A percentile compares a stretch with the other conserved stretches of the same genome.
Conservation (phyloP, 2,888 invertebrate genomes). For the Lasioglossum morio region DNA sequence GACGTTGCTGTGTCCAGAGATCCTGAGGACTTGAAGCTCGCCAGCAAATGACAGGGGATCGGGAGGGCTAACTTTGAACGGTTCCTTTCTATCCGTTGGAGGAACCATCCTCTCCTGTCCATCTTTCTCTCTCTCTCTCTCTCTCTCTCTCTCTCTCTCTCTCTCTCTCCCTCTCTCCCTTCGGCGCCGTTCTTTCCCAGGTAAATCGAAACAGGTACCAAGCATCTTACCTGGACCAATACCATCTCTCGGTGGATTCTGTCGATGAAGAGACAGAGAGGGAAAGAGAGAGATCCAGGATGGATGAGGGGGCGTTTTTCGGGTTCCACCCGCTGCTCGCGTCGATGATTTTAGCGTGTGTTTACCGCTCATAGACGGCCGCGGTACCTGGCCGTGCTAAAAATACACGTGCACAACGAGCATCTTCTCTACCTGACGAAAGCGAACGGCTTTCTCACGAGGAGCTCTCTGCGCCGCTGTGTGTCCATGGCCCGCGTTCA, state of each 20-base stretch:
- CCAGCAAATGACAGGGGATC: slow-evolving; percentile 70
- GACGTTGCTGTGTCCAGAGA: slow-evolving; percentile 42
- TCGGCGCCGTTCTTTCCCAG: slow-evolving; percentile 50
- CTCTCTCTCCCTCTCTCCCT: neutral
- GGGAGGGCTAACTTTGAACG: slow-evolving; percentile 48
- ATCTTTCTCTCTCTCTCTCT: neutral
- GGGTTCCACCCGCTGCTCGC: slow-evolving; percentile 55
- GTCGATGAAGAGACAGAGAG: slow-evolving; percentile 36
- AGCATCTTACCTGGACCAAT: slow-evolving; percentile 45
- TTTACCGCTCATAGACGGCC: slow-evolving; percentile 54
- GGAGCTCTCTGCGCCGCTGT: neutral
- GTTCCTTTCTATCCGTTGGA: slow-evolving; percentile 47
- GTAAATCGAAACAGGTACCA: slow-evolving; percentile 72
- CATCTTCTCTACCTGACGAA: slow-evolving; percentile 42
- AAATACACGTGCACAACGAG: slow-evolving; percentile 39
- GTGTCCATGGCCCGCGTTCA: slow-evolving; percentile 38
- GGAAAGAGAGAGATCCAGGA: slow-evolving; percentile 35
- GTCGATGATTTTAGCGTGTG: slow-evolving; percentile 53
- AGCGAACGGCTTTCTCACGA: slow-evolving; percentile 48
- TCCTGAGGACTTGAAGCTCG: slow-evolving; percentile 63
- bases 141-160: neutral
- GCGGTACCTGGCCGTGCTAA: slow-evolving; percentile 50
- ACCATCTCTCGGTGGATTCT: slow-evolving; percentile 32
- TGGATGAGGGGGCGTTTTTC: slow-evolving; percentile 69
- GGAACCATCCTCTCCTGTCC: neutral